Evolutionary conservation across 2,113 vertebrate species (phyloP).

Genomic region (Aix galericulata): DNA sequence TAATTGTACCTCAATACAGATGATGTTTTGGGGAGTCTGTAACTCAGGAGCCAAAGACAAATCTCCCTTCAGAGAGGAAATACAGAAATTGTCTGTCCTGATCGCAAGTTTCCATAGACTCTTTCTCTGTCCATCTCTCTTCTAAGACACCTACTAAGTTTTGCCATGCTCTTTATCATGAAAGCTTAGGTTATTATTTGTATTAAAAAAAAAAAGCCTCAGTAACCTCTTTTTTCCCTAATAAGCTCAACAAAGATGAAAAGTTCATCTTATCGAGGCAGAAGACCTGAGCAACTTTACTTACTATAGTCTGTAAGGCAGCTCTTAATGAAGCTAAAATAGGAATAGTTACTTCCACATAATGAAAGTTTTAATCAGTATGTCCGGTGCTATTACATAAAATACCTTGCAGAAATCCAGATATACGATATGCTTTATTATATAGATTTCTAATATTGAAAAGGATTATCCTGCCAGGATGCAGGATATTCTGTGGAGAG

Average conservation of each 20-base stretch:
- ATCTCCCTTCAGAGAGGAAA: not conserved
- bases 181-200: not conserved
- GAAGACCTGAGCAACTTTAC: not conserved
- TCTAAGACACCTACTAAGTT: not conserved
- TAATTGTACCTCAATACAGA: not conserved
- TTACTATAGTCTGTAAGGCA: not conserved
- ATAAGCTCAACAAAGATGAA: not conserved
- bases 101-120: not conserved
- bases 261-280: not conserved
- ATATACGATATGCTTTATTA: not conserved
- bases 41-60: not conserved
- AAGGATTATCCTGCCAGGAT: not conserved
- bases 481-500: not conserved
- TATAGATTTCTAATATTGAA: not conserved
- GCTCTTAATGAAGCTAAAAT: not conserved
- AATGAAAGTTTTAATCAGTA: not conserved
- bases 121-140: not conserved
- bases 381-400: not conserved
- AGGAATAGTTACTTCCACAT: not conserved
- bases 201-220: not conserved
- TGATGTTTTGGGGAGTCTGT: not conserved
- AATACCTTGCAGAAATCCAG: not conserved
- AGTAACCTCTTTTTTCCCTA: fast-evolving
- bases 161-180: not conserved
- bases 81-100: not conserved